These are phyloP conservation scores for Oryzias curvinotus DNA, from an alignment of 2,113 vertebrate genomes.

Conservation along the genomic window DNA sequence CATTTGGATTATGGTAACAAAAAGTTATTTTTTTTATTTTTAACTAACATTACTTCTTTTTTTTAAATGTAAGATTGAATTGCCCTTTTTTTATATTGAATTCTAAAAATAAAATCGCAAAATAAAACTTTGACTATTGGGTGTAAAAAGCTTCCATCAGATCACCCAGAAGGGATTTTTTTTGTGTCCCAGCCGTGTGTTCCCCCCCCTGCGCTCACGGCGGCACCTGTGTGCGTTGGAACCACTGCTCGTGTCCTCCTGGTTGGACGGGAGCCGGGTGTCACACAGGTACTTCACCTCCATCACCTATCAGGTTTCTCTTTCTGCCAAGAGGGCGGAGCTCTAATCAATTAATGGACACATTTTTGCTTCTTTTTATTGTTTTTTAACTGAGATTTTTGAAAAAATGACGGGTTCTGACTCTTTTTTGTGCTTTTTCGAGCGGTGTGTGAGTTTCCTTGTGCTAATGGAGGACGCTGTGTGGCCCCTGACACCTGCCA, in stretches of 20 bases:
- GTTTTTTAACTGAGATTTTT: not conserved
- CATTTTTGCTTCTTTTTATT: not conserved
- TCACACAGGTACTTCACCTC: constrained; percentile 74
- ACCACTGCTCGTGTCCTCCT: constrained; percentile 74
- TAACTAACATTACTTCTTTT: too few relatives aligned
- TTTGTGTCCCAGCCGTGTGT: constrained; percentile 77
- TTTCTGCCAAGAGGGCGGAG: not conserved
- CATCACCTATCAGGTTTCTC: not conserved
- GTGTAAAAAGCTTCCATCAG: too few relatives aligned
- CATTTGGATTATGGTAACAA: too few relatives aligned
- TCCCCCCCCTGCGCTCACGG: constrained; percentile 80
- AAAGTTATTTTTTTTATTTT: too few relatives aligned
- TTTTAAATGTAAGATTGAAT: too few relatives aligned
- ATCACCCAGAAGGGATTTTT: not conserved
- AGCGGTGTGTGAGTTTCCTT: constrained; percentile 80
- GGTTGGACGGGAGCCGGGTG: constrained; percentile 80
- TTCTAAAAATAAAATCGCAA: too few relatives aligned
- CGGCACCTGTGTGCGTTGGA: constrained; percentile 80
- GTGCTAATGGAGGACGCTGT: constrained; percentile 79
- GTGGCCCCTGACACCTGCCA: constrained; percentile 77
- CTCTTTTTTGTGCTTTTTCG: not conserved
- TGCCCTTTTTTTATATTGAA: too few relatives aligned
- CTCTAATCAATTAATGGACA: too few relatives aligned
- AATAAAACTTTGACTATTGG: too few relatives aligned
- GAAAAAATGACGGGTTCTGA: not conserved